These are phyloP conservation scores for Crotalus horridus DNA, from an alignment of 2,113 vertebrate species.

Conservation along the genomic window DNA sequence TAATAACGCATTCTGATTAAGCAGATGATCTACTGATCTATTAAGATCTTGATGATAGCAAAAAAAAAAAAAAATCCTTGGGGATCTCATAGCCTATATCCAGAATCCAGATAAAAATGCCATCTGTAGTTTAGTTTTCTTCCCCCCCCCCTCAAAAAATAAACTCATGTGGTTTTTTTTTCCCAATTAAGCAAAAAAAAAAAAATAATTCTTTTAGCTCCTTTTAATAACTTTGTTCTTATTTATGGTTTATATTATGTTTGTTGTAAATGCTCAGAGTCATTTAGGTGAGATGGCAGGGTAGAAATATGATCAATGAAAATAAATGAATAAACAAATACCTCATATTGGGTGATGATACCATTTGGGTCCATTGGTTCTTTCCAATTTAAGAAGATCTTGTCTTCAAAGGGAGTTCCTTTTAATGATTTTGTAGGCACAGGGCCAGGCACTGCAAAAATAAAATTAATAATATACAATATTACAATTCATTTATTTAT, in stretches of 20 bases:
- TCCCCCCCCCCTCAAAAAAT: neutral
- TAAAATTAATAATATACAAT: conserved; percentile 22
- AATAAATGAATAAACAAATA: conserved; percentile 46
- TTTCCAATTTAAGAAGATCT: conserved; percentile 95
- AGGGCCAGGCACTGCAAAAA: conserved; percentile 85
- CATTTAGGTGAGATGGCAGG: neutral
- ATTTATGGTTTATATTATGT: neutral
- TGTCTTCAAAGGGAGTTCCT: conserved; percentile 95
- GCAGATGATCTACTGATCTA: neutral
- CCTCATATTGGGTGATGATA: conserved; percentile 97
- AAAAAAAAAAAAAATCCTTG: neutral
- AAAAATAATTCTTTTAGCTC: neutral
- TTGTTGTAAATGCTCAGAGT: neutral
- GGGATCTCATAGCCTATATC: neutral
- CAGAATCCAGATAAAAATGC: neutral
- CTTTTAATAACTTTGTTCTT: neutral
- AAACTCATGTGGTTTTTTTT: neutral
- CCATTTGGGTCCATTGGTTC: conserved; percentile 95
- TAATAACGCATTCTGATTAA: neutral
- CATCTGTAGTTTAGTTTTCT: neutral
- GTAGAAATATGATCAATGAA: neutral
- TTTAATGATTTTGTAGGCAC: conserved; percentile 89
- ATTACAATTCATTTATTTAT: neutral
- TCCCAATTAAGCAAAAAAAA: neutral
- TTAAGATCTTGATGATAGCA: neutral